Percentiles rank a stretch among this genome's conserved stretches.
Evolutionary conservation across 2,797 vertebrate genomes (phyloP).

Genomic region (Pteropus rufus): DNA sequence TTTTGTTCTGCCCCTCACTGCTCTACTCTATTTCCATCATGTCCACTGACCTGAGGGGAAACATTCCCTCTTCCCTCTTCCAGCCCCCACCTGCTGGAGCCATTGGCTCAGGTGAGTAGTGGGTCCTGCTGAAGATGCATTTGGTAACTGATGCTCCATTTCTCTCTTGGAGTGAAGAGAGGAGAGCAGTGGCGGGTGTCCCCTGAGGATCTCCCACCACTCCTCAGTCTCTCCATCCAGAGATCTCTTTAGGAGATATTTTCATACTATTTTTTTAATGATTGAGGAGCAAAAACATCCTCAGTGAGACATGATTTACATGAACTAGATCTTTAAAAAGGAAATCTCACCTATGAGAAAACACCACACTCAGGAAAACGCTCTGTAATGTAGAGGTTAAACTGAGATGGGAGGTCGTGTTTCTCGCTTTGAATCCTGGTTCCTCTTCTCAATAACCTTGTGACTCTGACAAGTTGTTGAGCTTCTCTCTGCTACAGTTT

Average conservation of each 20-base stretch:
- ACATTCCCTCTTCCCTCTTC: background rate
- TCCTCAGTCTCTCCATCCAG: background rate
- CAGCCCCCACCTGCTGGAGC: background rate
- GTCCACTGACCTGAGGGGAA: background rate
- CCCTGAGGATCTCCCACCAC: fast-evolving
- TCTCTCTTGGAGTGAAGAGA: background rate
- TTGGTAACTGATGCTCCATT: background rate
- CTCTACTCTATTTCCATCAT: background rate
- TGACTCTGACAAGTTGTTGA: background rate
- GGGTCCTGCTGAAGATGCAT: fast-evolving
- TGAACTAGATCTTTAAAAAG: background rate
- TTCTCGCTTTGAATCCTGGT: background rate
- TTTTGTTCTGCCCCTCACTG: background rate
- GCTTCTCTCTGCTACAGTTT: background rate
- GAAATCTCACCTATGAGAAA: background rate
- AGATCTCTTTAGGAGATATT: background rate
- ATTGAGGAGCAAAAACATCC: background rate
- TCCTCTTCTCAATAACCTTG: background rate
- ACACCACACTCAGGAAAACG: background rate
- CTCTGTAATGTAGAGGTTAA: fast-evolving
- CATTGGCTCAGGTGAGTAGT: background rate
- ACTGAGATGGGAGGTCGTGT: fast-evolving
- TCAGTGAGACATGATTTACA: background rate
- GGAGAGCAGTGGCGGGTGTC: background rate
- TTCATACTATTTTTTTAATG: background rate